phyloP scores from a whole-genome alignment of 1,140 invertebrate species.

The Heliconius melpomene region DNA sequence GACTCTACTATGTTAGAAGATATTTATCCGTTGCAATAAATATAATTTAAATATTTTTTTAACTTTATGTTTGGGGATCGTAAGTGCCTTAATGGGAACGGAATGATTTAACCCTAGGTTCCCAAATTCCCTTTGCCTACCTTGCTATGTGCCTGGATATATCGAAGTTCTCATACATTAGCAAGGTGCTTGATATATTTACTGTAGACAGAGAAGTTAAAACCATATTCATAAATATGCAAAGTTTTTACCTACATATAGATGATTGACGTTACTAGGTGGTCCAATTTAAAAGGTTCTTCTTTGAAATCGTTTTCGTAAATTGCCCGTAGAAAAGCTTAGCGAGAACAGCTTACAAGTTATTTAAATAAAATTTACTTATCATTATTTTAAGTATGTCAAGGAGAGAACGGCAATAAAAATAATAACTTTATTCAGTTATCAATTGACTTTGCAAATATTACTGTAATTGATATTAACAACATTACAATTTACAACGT shows the following conservation, averaged over 20 bases:
- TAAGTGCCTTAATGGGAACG: no score
- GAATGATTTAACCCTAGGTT: no score
- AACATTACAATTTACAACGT: no score
- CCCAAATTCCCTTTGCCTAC: no score
- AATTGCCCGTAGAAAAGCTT: not conserved
- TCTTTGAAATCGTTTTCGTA: not conserved
- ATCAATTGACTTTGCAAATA: not conserved
- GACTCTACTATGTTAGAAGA: not conserved
- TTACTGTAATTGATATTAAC: not conserved
- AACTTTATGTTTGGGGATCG: no score
- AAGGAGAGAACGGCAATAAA: not conserved
- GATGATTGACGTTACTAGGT: not conserved
- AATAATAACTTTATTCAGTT: constrained; percentile 4
- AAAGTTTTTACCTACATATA: not conserved
- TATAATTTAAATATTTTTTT: no score
- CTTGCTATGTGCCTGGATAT: no score
- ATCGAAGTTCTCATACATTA: not conserved
- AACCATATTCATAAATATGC: not conserved
- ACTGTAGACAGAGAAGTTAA: not conserved
- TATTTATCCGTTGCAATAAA: no score
- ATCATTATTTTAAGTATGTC: constrained; percentile 7
- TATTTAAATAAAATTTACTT: constrained; percentile 8
- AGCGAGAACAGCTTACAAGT: not conserved
- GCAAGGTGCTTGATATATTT: not conserved
- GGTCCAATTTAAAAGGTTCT: not conserved